phyloP scores from a whole-genome alignment of 2,797 vertebrate species.

The Amniataba percoides region DNA sequence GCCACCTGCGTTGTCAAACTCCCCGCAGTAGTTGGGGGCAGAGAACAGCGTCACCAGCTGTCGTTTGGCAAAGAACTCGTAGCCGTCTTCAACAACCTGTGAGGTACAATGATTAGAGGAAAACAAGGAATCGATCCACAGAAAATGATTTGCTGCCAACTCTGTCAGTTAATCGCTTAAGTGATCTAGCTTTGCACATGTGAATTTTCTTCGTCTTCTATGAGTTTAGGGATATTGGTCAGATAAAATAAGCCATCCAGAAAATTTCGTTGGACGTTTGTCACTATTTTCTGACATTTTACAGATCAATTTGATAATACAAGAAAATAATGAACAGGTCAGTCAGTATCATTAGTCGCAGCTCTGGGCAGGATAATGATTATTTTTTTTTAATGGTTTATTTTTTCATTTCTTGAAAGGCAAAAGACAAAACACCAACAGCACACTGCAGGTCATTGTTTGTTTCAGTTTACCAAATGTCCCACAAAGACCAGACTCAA shows the following conservation, averaged over 20 bases:
- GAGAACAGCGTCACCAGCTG: slow-evolving; percentile 96
- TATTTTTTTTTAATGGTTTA: not conserved
- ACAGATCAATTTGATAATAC: not conserved
- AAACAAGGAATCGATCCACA: not conserved
- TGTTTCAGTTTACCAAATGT: not conserved
- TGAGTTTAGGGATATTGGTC: not conserved
- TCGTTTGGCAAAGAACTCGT: slow-evolving; percentile 96
- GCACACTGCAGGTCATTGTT: too few relatives aligned
- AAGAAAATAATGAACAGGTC: not conserved
- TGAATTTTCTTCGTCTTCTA: too few relatives aligned
- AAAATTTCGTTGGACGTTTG: too few relatives aligned
- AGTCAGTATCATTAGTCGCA: not conserved
- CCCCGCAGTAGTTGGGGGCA: slow-evolving; percentile 94
- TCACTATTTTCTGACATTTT: not conserved
- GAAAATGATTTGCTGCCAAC: not conserved
- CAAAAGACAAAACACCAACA: too few relatives aligned
- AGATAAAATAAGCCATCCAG: not conserved
- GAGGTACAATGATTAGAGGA: slow-evolving; percentile 25
- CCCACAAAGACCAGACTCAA: not conserved
- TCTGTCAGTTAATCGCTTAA: not conserved
- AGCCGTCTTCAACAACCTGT: slow-evolving; percentile 95
- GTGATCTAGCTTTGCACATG: too few relatives aligned
- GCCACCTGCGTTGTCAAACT: slow-evolving; percentile 96
- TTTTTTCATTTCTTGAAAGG: too few relatives aligned
- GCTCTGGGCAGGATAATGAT: not conserved